These are phyloP conservation scores for Erythrolamprus reginae DNA, from an alignment of 2,113 vertebrate species.

Conservation along the genomic window DNA sequence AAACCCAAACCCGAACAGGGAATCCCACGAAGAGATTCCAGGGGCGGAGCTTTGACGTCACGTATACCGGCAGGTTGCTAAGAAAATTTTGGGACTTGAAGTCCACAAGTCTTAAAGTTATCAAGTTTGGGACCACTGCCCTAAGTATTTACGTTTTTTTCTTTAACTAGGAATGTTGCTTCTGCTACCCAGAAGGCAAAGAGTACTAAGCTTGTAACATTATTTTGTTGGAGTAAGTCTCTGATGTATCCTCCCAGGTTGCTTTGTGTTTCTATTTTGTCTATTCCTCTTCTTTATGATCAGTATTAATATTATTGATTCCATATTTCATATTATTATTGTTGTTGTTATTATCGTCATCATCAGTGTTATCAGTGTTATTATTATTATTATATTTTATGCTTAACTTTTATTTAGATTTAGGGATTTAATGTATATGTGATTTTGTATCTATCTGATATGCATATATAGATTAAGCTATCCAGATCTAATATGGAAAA, in stretches of 20 bases:
- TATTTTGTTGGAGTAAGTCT: background rate
- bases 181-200: background rate
- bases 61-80: too few relatives aligned
- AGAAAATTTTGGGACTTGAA: too few relatives aligned
- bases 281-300: background rate
- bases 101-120: too few relatives aligned
- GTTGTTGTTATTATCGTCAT: too few relatives aligned
- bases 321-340: background rate
- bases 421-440: background rate
- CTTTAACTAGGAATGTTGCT: background rate
- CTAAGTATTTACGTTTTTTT: conserved; percentile 7
- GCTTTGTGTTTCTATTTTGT: background rate
- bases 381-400: background rate
- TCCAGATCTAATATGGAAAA: background rate
- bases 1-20: too few relatives aligned
- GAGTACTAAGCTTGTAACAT: background rate
- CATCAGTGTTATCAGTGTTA: too few relatives aligned
- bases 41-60: too few relatives aligned
- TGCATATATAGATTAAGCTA: background rate
- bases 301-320: background rate
- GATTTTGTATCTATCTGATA: background rate
- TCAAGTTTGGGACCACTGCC: too few relatives aligned
- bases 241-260: background rate
- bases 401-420: background rate
- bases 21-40: too few relatives aligned